Base-by-base conservation (phyloP, 2,113 vertebrate species). In the Nyctibius bracteatus region DNA sequence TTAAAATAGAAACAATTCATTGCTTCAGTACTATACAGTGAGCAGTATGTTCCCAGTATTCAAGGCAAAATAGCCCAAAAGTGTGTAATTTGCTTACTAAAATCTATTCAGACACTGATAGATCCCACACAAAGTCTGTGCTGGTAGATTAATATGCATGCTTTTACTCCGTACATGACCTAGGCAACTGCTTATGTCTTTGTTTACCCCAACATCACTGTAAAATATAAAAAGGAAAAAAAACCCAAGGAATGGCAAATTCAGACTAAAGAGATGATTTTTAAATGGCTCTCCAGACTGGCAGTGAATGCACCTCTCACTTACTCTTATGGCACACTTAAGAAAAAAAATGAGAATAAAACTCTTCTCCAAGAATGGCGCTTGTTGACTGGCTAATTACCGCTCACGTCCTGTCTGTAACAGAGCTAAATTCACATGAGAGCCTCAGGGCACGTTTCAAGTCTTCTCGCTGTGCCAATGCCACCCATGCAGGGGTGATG, bases 401-500 rank as follows among this genome's bases (percentile, higher is more conserved):
- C 0, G 3, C 59, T 81, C 81, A 6, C 0, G 0, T 67, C 25
- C 4, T 2, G 67, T 3, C 30, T 61, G 46, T 15, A 81, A 52
- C n/a, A 41, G 39, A 84, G 28, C 31, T 24, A 37, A 46, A 68
- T 25, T 30, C 77, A 5, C 58, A 46, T 0, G 1, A 54, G 39
- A 68, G 24, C 61, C 30, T 27, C 47, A 10, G 8, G 70, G 16
- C 51, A 41, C 0, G 0, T 41, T 9, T 31, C 18, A 19, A n/a
- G 19, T 37, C 49, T 31, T 57, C 73, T 68, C 3, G 2, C 67
- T 9, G 30, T 14, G 51, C 57, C 2, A 0, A 67, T 8, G 31
- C 24, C 81, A 44, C 30, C 2, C 1, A 2, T 0, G 19, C 71
- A 23, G 39, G 27, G 13, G 4, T 8, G 70, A 33, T 1, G 1